These are phyloP conservation scores for Eupithecia pulchellata DNA, from an alignment of 2,888 invertebrate species.

Conservation along the genomic window DNA sequence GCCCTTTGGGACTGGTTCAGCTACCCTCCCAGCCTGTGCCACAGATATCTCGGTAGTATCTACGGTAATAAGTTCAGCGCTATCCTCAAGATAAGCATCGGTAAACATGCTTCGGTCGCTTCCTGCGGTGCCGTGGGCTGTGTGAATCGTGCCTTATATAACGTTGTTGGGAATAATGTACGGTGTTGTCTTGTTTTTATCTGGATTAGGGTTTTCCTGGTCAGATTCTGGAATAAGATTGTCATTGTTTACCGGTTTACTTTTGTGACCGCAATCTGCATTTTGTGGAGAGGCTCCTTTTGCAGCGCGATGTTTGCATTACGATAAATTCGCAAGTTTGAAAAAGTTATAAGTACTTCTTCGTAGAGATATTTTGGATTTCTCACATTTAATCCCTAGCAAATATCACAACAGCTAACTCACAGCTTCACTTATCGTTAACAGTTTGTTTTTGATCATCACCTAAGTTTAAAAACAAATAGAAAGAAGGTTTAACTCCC, in stretches of 20 bases:
- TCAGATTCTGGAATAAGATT: constrained; percentile 14
- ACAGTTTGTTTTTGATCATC: constrained; percentile 9
- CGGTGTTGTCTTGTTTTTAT: constrained; percentile 30
- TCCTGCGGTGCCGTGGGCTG: constrained; percentile 35
- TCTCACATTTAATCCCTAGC: neutral
- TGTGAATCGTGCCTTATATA: constrained; percentile 23
- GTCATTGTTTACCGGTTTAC: constrained; percentile 13
- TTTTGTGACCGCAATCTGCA: constrained; percentile 7
- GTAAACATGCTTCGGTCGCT: constrained; percentile 50
- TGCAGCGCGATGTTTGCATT: neutral
- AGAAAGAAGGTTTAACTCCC: constrained; percentile 24
- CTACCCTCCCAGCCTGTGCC: constrained; percentile 9
- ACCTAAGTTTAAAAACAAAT: constrained; percentile 24
- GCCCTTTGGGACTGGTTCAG: constrained; percentile 7
- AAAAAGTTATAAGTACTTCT: neutral
- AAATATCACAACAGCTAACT: neutral
- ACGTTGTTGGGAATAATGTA: constrained; percentile 22
- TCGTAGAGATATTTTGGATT: neutral
- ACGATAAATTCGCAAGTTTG: neutral
- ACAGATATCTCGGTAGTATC: constrained; percentile 47
- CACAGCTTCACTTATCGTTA: constrained; percentile 2
- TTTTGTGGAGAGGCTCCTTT: neutral
- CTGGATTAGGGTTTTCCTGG: constrained; percentile 19
- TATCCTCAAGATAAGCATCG: constrained; percentile 54
- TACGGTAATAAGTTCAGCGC: constrained; percentile 47